phyloP scores from a whole-genome alignment of 2,888 invertebrate species.

The Oegoconia quadripuncta region DNA sequence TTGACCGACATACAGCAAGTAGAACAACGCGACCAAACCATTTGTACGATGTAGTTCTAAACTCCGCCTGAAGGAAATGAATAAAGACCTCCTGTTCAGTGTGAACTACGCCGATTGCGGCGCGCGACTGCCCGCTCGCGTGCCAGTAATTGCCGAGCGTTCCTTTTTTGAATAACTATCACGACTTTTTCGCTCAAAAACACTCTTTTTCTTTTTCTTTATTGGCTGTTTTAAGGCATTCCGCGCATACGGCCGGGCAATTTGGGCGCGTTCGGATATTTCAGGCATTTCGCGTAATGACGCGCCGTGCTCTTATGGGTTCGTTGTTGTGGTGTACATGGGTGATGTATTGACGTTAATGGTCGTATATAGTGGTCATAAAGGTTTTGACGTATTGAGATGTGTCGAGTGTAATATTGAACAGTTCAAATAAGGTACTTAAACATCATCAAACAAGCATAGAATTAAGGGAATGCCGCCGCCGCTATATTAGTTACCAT shows the following conservation, averaged over 20 bases:
- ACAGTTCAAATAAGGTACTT: no score
- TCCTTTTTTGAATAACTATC: conserved; percentile 77
- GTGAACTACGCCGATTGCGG: conserved; percentile 49
- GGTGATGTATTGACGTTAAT: conserved; percentile 30
- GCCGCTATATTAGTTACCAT: no score
- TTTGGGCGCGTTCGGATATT: conserved; percentile 64
- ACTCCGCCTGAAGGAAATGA: not conserved
- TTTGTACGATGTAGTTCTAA: no score
- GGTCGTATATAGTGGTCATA: conserved; percentile 27
- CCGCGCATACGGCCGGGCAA: conserved; percentile 66
- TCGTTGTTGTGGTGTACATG: conserved; percentile 32
- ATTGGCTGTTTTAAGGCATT: conserved; percentile 59
- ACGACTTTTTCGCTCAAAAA: conserved; percentile 75
- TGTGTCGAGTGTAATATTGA: no score
- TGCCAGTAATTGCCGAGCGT: conserved; percentile 74
- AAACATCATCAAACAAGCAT: no score
- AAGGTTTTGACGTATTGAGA: conserved; percentile 17
- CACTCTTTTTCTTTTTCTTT: conserved; percentile 57
- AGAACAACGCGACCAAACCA: no score
- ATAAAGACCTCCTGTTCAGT: conserved; percentile 24
- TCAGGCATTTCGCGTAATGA: conserved; percentile 53
- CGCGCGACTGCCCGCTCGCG: conserved; percentile 75
- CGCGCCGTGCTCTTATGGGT: conserved; percentile 28
- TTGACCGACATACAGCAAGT: no score
- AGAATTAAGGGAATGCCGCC: no score